Base-by-base conservation (phyloP, 2,888 invertebrate genomes). In the Agrochola circellaris region DNA sequence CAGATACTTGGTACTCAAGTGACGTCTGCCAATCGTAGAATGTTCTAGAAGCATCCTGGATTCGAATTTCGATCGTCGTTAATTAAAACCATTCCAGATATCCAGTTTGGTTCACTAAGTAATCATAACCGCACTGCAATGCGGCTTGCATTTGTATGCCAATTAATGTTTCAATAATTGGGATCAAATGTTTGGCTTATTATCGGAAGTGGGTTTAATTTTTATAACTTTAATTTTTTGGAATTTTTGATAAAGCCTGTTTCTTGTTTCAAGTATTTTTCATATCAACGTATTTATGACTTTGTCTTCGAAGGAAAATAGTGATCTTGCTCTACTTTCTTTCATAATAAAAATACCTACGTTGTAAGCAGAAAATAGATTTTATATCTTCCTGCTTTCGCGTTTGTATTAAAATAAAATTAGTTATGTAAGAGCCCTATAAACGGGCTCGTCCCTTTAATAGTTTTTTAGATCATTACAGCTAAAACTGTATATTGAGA, bases 1-100 rank as follows among this genome's bases (percentile, higher is more conserved):
- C 58, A 71, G 71, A 84, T 80, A 72, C 66, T 74, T 64, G 58
- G 64, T 67, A 58, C 77, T 77, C 67, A 62, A 81, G 64, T 75
- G 80, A 82, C 75, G 77, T 79, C 73, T 68, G 79, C 71, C 77
- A 73, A 83, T 84, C 51, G 68, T 69, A 85, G 83, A 79, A 84
- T 81, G 70, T 83, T 84, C 84, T 80, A 79, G 83, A 87, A 82
- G 51, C 74, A 61, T 81, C 79, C 77, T 74, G 81, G 79, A 81
- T 84, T 78, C 81, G 76, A 84, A 86, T 76, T 84, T 80, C 83
- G 73, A 84, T 82, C 73, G 70, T 61, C 77, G 71, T 79, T 88
- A 89, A 89, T 88, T 82, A 87, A 88, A 83, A 85, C 87, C 87
- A 79, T 82, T 88, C 80, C 71, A 75, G 73, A 79, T 67, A 79